Evolutionary conservation across 2,888 invertebrate species (phyloP), one percentile per base, ranked within the genome.

Genomic region (Trypoxylon attenuatum): DNA sequence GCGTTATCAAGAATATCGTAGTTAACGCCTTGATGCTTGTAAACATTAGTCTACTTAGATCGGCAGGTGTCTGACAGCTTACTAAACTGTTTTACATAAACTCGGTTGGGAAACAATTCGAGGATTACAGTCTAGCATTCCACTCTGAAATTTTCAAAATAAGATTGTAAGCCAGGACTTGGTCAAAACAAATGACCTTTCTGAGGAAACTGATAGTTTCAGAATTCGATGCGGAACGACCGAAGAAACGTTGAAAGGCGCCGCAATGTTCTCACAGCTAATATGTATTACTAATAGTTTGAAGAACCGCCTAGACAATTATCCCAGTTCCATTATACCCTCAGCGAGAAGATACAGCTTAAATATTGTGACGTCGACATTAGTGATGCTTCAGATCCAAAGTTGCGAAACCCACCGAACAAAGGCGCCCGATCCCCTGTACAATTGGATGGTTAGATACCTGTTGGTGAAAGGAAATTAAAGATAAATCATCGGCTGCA

Each of bases 361-460:
- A 56, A 64, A 69, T 64, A 57, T 69, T 73, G 42, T 55, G 59
- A 51, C 56, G 23, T 10, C 1, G 27, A 10, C 38, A 50, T 59
- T 59, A 38, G 69, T 50, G 38, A 69, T 60, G 41, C 53, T 52
- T 16, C 41, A n/a, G 10, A n/a, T 2, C 8, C 19, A 15, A 23
- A 52, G 29, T 47, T 43, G n/a, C 10, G 15, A 22, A 43, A 10
- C 23, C 10, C n/a, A 13, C 6, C 2, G 6, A 2, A n/a, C 10
- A 22, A 43, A 4, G 13, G 13, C 22, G 10, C 23, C 22, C 22
- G n/a, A n/a, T n/a, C n/a, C n/a, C n/a, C n/a, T n/a, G n/a, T n/a
- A n/a, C n/a, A n/a, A n/a, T n/a, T n/a, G n/a, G n/a, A n/a, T n/a
- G n/a, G n/a, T n/a, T n/a, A n/a, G n/a, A n/a, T n/a, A n/a, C n/a